Conservation (phyloP, 2,888 invertebrate genomes). For the Polydrusus tereticollis region DNA sequence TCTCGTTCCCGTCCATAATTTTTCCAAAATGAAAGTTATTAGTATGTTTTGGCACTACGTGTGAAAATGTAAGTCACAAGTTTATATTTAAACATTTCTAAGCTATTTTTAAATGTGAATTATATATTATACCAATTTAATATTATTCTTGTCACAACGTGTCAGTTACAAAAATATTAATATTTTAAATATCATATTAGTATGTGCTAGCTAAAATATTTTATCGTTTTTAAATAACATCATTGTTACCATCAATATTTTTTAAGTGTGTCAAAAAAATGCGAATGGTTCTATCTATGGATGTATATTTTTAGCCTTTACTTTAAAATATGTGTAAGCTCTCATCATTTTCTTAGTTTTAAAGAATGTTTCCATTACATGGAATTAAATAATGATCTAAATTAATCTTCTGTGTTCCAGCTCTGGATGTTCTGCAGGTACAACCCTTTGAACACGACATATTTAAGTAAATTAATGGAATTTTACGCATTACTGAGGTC, state of each 20-base stretch:
- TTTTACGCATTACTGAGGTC: not conserved
- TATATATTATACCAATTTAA: not conserved
- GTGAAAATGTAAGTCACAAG: constrained; percentile 10
- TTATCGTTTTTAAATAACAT: not conserved
- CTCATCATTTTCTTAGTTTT: too few species aligned
- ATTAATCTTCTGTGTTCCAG: too few species aligned
- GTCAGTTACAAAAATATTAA: not conserved
- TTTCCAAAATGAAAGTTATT: not conserved
- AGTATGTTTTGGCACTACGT: constrained; percentile 1
- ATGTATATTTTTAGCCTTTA: too few species aligned
- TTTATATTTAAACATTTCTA: constrained; percentile 1
- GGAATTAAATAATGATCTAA: too few species aligned
- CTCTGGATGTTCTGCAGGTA: not conserved
- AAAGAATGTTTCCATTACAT: too few species aligned
- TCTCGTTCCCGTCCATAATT: not conserved
- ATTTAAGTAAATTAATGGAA: not conserved
- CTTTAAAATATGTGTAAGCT: too few species aligned
- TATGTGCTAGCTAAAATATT: not conserved
- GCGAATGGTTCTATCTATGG: too few species aligned
- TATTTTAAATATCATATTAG: not conserved
- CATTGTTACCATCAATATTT: not conserved
- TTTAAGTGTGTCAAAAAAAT: not conserved
- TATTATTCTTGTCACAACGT: not conserved
- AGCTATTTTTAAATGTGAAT: not conserved
- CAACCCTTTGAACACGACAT: not conserved